phyloP scores from a whole-genome alignment of 1,140 invertebrate species.

The Mesaphorura yosii region DNA sequence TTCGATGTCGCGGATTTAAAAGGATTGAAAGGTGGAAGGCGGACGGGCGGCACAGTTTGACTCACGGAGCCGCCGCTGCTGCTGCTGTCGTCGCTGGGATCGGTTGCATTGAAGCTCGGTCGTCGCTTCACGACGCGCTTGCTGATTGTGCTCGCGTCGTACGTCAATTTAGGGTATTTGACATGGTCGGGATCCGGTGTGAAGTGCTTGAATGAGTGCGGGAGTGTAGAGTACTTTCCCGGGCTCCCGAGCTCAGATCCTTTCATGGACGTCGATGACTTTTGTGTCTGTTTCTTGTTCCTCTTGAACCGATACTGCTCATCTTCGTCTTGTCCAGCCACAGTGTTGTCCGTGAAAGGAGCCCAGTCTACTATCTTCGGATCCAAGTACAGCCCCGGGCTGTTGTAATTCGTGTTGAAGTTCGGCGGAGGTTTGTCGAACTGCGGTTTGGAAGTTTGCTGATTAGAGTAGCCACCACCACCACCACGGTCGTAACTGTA shows the following conservation, averaged over 20 bases:
- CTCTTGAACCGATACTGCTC: neutral
- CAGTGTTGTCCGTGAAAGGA: neutral
- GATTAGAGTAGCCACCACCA: neutral
- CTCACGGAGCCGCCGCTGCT: no score
- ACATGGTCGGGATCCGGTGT: conserved; percentile 14
- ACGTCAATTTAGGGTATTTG: conserved; percentile 16
- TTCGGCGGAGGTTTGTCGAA: conserved; percentile 6
- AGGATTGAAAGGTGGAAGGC: no score
- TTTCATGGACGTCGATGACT: conserved; percentile 2
- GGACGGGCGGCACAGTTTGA: no score
- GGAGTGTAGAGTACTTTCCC: conserved; percentile 10
- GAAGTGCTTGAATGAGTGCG: conserved; percentile 8
- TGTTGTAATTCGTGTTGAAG: conserved; percentile 21
- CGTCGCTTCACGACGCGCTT: conserved; percentile 1
- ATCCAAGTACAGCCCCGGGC: conserved; percentile 13
- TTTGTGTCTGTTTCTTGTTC: neutral
- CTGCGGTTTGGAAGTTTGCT: neutral
- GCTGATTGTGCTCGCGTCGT: conserved; percentile 8
- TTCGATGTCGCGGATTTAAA: no score
- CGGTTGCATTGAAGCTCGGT: no score
- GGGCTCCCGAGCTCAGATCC: neutral
- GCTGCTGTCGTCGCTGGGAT: no score
- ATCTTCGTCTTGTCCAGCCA: conserved; percentile 3
- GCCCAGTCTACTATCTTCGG: conserved; percentile 17
- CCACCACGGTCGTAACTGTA: neutral